Evolutionary conservation across 2,888 invertebrate species (phyloP).

Genomic region (Meandrusa payeni): DNA sequence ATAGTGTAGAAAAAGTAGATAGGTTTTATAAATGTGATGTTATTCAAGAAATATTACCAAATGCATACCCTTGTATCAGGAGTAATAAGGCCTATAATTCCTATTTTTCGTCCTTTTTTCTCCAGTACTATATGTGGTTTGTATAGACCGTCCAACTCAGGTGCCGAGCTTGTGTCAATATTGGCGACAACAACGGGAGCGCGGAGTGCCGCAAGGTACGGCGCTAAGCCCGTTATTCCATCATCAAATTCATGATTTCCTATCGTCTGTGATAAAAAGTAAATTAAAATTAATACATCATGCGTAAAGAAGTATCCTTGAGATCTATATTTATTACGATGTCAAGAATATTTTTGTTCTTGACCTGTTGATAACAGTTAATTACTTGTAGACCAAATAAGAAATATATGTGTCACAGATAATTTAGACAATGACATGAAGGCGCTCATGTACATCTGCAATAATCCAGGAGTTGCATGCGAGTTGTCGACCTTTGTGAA

Average conservation of each 20-base stretch:
- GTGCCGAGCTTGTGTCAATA: constrained; percentile 84
- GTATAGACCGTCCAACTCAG: constrained; percentile 81
- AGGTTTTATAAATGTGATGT: no score
- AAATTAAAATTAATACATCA: no score
- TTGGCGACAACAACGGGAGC: constrained; percentile 88
- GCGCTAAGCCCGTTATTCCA: constrained; percentile 84
- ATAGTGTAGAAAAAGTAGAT: no score
- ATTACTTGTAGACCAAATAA: no score
- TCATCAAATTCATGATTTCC: constrained; percentile 95
- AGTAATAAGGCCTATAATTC: constrained; percentile 89
- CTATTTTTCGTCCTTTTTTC: constrained; percentile 85
- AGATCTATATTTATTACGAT: background rate
- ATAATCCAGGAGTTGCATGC: no score
- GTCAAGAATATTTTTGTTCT: background rate
- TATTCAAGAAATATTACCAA: background rate
- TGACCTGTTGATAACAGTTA: no score
- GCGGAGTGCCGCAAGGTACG: constrained; percentile 83
- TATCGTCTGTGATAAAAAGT: constrained; percentile 79
- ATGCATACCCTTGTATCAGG: constrained; percentile 80
- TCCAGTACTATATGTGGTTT: constrained; percentile 83
- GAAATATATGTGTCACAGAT: no score
- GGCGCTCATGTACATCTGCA: no score
- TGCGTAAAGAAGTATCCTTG: no score
- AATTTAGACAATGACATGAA: no score
- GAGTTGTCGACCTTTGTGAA: no score